Conservation (phyloP, 2,797 vertebrate species). For the Intellagama lesueurii region DNA sequence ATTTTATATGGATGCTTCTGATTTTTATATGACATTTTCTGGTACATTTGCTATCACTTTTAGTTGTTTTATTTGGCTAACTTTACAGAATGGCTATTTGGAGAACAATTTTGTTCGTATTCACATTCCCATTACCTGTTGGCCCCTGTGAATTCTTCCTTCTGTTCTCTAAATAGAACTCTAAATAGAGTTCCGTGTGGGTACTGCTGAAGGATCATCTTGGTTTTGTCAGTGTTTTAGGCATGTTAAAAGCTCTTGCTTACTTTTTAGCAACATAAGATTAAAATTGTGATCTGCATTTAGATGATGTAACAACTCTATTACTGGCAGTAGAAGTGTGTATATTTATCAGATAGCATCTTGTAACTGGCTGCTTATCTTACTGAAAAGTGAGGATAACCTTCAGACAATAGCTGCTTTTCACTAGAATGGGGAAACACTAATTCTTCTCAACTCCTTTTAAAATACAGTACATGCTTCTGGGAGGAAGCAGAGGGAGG, state of each 20-base stretch:
- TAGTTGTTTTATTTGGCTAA: background rate
- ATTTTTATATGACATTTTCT: background rate
- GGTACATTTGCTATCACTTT: background rate
- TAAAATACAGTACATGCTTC: background rate
- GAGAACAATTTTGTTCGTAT: background rate
- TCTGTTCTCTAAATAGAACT: background rate
- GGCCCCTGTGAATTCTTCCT: background rate
- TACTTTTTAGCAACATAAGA: conserved; percentile 2
- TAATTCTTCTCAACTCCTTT: too few species aligned
- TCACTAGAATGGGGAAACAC: background rate
- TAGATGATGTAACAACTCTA: background rate
- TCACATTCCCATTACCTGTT: background rate
- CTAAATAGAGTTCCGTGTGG: background rate
- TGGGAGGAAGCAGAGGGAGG: background rate
- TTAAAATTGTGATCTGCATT: background rate
- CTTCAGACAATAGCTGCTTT: background rate
- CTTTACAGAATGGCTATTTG: background rate
- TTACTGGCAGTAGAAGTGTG: background rate
- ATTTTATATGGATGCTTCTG: background rate
- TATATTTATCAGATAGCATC: background rate
- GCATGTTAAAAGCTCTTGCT: background rate
- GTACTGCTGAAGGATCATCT: background rate
- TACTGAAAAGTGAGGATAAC: background rate
- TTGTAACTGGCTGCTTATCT: background rate
- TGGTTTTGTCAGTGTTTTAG: conserved; percentile 21